Percentiles rank a stretch among this genome's conserved stretches.
phyloP scores from a whole-genome alignment of 2,113 vertebrate genomes.

The Seriola rivoliana region DNA sequence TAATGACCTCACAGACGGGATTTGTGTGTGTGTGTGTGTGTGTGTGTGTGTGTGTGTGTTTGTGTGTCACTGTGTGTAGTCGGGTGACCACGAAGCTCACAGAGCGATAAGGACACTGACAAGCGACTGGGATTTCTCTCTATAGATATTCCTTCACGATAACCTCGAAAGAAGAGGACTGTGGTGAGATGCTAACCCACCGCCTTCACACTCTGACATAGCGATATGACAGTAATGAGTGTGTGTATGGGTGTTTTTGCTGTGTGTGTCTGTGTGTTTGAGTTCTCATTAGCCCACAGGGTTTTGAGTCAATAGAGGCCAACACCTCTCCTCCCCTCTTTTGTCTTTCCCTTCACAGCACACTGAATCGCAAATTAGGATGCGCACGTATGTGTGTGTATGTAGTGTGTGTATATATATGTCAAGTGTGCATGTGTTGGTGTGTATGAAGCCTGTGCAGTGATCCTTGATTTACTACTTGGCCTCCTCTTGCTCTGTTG shows the following conservation, averaged over 20 bases:
- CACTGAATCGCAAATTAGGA: conserved; percentile 66
- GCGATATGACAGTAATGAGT: conserved; percentile 40
- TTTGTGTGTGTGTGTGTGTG: conserved; percentile 40
- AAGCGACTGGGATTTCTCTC: conserved; percentile 23
- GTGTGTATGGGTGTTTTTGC: conserved; percentile 19
- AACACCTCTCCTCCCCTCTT: conserved; percentile 57
- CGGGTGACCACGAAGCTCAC: conserved; percentile 8
- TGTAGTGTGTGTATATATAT: conserved; percentile 3
- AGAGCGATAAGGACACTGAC: conserved; percentile 15
- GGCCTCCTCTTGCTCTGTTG: conserved; percentile 43
- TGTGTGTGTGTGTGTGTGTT: conserved; percentile 40
- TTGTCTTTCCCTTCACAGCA: conserved; percentile 55
- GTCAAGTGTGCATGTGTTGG: conserved; percentile 8
- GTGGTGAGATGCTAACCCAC: conserved; percentile 22
- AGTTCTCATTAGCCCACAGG: conserved; percentile 71
- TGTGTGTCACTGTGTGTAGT: conserved; percentile 24
- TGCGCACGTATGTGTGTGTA: conserved; percentile 15
- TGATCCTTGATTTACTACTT: conserved; percentile 48
- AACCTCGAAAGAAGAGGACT: conserved; percentile 19
- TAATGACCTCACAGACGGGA: conserved; percentile 54
- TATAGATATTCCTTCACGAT: conserved; percentile 17
- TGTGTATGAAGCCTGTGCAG: conserved; percentile 36
- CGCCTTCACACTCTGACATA: conserved; percentile 19
- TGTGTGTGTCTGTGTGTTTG: conserved; percentile 27
- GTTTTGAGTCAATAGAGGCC: conserved; percentile 70